A percentile compares a stretch with the other conserved stretches of the same genome.
These are phyloP conservation scores for Vollenhovia emeryi DNA, from an alignment of 1,140 invertebrate genomes.

Conservation along the genomic window DNA sequence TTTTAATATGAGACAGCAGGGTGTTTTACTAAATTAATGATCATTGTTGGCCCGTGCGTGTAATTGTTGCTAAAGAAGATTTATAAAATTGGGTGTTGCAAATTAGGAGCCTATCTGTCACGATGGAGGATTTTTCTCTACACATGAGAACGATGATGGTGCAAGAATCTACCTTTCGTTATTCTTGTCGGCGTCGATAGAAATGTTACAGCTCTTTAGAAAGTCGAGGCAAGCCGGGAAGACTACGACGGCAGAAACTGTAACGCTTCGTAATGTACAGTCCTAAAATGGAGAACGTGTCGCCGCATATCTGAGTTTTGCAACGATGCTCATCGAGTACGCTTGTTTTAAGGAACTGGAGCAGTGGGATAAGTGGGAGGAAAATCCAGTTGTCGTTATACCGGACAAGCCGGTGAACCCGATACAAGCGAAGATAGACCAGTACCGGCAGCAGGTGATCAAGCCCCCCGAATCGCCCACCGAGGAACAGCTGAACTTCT, in stretches of 20 bases:
- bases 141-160: not conserved
- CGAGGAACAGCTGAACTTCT: conserved; percentile 84
- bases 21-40: no score
- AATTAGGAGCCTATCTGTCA: no score
- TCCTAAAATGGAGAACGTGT: not conserved
- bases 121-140: no score
- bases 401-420: conserved; percentile 82
- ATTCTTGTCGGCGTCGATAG: not conserved
- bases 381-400: conserved; percentile 80
- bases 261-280: not conserved
- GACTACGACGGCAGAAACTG: not conserved
- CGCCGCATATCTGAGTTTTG: not conserved
- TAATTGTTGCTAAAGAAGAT: no score
- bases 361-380: conserved; percentile 84
- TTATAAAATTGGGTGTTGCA: no score
- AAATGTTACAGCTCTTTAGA: not conserved
- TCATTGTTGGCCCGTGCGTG: no score
- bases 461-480: conserved; percentile 74
- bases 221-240: not conserved
- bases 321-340: conserved; percentile 55
- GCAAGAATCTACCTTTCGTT: not conserved
- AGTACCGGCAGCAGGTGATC: conserved; percentile 84
- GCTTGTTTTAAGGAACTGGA: conserved; percentile 81
- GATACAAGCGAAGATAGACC: conserved; percentile 86
- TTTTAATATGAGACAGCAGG: no score